These are phyloP conservation scores for Oreocharis arfaki DNA, from an alignment of 2,113 vertebrate species.

Conservation along the genomic window DNA sequence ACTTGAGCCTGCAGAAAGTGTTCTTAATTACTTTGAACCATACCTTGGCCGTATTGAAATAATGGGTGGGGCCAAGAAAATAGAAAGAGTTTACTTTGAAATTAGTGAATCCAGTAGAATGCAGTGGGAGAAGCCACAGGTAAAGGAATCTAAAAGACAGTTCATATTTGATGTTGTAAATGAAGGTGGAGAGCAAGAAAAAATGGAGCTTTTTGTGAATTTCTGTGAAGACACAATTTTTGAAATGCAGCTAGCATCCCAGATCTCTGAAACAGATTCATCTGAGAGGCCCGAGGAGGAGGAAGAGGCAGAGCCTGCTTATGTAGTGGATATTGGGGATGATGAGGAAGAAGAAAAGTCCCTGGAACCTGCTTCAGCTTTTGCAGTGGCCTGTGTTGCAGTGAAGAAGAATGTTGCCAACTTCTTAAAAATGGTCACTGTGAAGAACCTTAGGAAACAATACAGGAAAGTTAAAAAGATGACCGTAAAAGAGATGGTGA, in stretches of 20 bases:
- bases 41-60: conserved; percentile 96
- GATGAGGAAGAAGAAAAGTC: conserved; percentile 75
- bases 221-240: conserved; percentile 99
- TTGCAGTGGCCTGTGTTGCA: conserved; percentile 84
- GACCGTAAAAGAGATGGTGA: conserved; percentile 86
- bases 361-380: conserved; percentile 87
- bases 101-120: conserved; percentile 95
- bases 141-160: conserved; percentile 96
- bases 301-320: conserved; percentile 72
- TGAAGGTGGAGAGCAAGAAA: conserved; percentile 97
- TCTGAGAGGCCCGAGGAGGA: conserved; percentile 82
- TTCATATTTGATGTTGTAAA: conserved; percentile 99
- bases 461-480: conserved; percentile 89
- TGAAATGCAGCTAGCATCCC: conserved; percentile 96
- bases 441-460: conserved; percentile 86
- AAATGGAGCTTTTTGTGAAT: conserved; percentile 99
- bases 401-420: conserved; percentile 79
- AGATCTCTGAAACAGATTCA: conserved; percentile 91
- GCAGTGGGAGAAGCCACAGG: conserved; percentile 98
- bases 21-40: conserved; percentile 95
- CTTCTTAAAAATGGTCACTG: conserved; percentile 81
- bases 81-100: conserved; percentile 97
- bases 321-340: conserved; percentile 74
- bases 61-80: conserved; percentile 96
- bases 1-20: conserved; percentile 89